Percentiles rank a stretch among this genome's conserved stretches.
phyloP scores from a whole-genome alignment of 1,140 invertebrate species.

The Campoletis sonorensis region DNA sequence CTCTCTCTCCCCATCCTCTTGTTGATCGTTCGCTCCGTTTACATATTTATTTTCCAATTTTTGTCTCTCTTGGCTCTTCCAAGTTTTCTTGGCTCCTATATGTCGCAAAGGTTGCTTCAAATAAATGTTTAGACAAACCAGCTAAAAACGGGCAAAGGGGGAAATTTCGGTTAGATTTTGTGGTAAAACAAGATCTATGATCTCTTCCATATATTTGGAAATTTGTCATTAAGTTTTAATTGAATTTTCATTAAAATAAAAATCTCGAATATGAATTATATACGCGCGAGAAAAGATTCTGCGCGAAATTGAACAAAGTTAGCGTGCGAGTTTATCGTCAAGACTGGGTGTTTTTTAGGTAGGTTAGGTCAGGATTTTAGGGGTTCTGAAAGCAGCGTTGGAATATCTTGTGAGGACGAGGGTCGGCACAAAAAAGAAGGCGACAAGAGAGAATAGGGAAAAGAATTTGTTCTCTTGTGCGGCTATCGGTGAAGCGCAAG shows the following conservation, averaged over 20 bases:
- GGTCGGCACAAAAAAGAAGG: not conserved
- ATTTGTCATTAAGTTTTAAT: too few species aligned
- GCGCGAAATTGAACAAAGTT: too few species aligned
- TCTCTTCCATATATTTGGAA: too few species aligned
- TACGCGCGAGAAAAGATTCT: too few species aligned
- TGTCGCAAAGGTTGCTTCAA: not conserved
- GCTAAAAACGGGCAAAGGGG: not conserved
- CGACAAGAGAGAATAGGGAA: not conserved
- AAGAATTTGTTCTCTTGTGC: constrained; percentile 20
- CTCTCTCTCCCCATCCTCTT: constrained; percentile 46
- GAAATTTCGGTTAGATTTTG: not conserved
- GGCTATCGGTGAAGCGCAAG: constrained; percentile 40
- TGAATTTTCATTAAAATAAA: too few species aligned
- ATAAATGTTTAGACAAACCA: not conserved
- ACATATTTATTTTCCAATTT: constrained; percentile 8
- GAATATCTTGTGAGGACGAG: not conserved
- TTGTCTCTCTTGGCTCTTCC: not conserved
- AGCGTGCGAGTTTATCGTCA: too few species aligned
- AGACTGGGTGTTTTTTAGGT: too few species aligned
- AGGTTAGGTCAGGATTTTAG: too few species aligned
- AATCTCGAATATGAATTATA: too few species aligned
- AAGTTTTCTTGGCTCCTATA: not conserved
- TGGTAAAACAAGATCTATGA: too few species aligned
- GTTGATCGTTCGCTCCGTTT: constrained; percentile 49
- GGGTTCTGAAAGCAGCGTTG: too few species aligned